Evolutionary conservation across 2,797 vertebrate species (phyloP).

Genomic region (Sternotherus odoratus): DNA sequence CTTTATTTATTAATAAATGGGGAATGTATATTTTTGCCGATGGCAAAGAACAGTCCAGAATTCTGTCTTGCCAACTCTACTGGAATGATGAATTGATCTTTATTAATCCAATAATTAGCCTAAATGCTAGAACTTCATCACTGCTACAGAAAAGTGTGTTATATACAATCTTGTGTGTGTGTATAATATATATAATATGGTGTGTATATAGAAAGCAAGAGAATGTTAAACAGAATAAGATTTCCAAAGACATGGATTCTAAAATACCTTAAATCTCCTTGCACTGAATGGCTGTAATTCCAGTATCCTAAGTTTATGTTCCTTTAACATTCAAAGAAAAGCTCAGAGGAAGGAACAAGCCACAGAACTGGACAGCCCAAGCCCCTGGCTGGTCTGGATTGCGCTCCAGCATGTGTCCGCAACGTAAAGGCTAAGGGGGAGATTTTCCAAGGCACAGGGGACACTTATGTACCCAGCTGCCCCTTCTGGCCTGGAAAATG

Average conservation of each 20-base stretch:
- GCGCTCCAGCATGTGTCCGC: not conserved
- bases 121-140: not conserved
- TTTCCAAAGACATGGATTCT: not conserved
- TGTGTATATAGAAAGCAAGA: not conserved
- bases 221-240: not conserved
- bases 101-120: conserved; percentile 50
- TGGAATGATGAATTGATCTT: conserved; percentile 3
- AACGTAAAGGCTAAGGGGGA: not conserved
- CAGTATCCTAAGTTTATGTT: not conserved
- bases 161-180: not conserved
- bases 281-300: not conserved
- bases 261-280: not conserved
- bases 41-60: conserved; percentile 14
- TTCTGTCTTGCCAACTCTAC: conserved; percentile 24
- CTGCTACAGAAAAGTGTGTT: not conserved
- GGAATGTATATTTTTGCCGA: conserved; percentile 47
- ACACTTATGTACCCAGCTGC: not conserved
- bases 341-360: not conserved
- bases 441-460: too few relatives aligned
- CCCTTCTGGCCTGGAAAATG: not conserved
- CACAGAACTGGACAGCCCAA: not conserved
- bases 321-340: not conserved
- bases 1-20: conserved; percentile 77
- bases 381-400: not conserved
- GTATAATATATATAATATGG: not conserved